These are phyloP conservation scores for Chouioia cunea DNA, from an alignment of 2,888 invertebrate genomes.

Conservation along the genomic window DNA sequence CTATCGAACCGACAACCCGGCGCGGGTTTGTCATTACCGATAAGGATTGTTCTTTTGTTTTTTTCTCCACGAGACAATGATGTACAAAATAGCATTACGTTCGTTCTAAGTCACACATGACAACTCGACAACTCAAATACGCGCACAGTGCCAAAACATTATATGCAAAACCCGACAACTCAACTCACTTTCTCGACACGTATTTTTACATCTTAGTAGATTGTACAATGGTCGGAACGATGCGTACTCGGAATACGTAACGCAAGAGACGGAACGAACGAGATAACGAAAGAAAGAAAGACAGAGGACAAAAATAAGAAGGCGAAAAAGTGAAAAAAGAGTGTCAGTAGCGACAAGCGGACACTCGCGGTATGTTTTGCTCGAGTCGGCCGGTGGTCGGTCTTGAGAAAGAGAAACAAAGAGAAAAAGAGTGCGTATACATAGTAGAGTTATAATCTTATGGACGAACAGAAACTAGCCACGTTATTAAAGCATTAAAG, in stretches of 20 bases:
- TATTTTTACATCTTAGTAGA: slow-evolving; percentile 1
- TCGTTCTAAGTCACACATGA: slow-evolving; percentile 15
- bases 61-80: slow-evolving; percentile 7
- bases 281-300: no score
- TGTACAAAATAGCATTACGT: slow-evolving; percentile 32
- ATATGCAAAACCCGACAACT: slow-evolving; percentile 3
- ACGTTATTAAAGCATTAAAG: slow-evolving; percentile 43
- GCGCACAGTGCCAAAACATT: slow-evolving; percentile 46
- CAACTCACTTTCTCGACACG: slow-evolving; percentile 19
- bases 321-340: neutral
- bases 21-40: slow-evolving; percentile 23
- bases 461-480: slow-evolving; percentile 44
- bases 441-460: slow-evolving; percentile 44
- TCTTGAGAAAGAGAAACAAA: neutral
- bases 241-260: slow-evolving; percentile 32
- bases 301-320: neutral
- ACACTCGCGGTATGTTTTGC: neutral
- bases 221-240: slow-evolving; percentile 27
- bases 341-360: slow-evolving; percentile 1
- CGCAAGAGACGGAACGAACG: no score
- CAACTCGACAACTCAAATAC: slow-evolving; percentile 27
- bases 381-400: no score
- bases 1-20: slow-evolving; percentile 36
- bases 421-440: slow-evolving; percentile 36
- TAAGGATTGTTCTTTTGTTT: slow-evolving; percentile 1